These are phyloP conservation scores for Meda fulgida DNA, from an alignment of 2,797 vertebrate species.

Conservation along the genomic window DNA sequence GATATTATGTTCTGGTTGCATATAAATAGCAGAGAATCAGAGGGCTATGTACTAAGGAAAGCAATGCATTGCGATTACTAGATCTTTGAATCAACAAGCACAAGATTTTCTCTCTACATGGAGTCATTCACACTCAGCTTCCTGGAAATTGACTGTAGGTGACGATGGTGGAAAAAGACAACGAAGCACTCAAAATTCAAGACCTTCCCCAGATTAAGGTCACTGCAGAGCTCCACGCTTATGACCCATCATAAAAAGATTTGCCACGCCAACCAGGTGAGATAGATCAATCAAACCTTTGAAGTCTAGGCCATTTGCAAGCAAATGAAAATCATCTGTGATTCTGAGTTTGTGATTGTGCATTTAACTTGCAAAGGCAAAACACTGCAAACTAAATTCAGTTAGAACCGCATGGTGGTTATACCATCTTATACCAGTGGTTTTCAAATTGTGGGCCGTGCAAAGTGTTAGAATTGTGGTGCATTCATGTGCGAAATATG, in stretches of 20 bases:
- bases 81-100: conserved; percentile 72
- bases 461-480: background rate
- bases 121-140: conserved; percentile 56
- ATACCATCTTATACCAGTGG: background rate
- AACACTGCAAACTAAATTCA: background rate
- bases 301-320: background rate
- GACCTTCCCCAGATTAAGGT: conserved; percentile 48
- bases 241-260: conserved; percentile 33
- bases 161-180: conserved; percentile 41
- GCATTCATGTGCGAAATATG: conserved; percentile 20
- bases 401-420: background rate
- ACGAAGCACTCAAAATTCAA: conserved; percentile 47
- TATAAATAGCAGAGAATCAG: conserved; percentile 50
- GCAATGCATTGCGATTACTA: conserved; percentile 71
- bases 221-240: background rate
- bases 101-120: conserved; percentile 31
- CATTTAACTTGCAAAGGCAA: conserved; percentile 2
- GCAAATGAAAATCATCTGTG: background rate
- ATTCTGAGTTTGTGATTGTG: background rate
- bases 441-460: too few relatives aligned
- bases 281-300: conserved; percentile 23
- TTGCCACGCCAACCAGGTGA: background rate
- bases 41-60: conserved; percentile 64
- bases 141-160: conserved; percentile 48
- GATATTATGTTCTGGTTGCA: conserved; percentile 48